phyloP scores from a whole-genome alignment of 1,140 invertebrate genomes.

The Dendroctonus valens region DNA sequence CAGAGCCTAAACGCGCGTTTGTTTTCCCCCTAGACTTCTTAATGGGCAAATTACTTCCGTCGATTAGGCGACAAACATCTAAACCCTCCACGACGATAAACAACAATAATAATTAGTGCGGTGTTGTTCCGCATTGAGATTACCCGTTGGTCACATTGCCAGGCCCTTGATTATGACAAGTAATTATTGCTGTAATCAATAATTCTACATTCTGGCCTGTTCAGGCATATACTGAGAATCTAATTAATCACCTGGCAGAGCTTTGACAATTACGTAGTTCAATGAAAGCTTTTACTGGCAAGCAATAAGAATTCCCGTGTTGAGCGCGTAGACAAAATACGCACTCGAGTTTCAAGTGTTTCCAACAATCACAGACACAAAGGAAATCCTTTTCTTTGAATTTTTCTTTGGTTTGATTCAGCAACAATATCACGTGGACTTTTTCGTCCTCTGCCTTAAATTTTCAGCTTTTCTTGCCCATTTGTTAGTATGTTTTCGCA shows the following conservation, averaged over 20 bases:
- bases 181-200: constrained; percentile 21
- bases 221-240: constrained; percentile 11
- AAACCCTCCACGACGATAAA: constrained; percentile 8
- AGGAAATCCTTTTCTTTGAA: too few species aligned
- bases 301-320: too few species aligned
- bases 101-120: constrained; percentile 24
- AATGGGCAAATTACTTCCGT: constrained; percentile 5
- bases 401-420: too few species aligned
- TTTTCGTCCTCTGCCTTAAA: too few species aligned
- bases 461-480: too few species aligned
- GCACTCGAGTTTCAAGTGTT: too few species aligned
- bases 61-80: background rate
- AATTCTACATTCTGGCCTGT: constrained; percentile 13
- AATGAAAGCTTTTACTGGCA: background rate
- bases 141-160: constrained; percentile 15
- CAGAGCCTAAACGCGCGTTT: too few species aligned
- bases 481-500: too few species aligned
- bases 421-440: too few species aligned
- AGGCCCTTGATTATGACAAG: constrained; percentile 20
- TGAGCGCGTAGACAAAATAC: too few species aligned
- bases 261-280: constrained; percentile 20
- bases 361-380: too few species aligned
- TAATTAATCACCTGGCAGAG: constrained; percentile 19
- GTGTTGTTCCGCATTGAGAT: constrained; percentile 25
- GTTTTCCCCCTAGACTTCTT: background rate